These are phyloP conservation scores for Orchesellides sinensis DNA, from an alignment of 2,888 invertebrate species.

Conservation along the genomic window DNA sequence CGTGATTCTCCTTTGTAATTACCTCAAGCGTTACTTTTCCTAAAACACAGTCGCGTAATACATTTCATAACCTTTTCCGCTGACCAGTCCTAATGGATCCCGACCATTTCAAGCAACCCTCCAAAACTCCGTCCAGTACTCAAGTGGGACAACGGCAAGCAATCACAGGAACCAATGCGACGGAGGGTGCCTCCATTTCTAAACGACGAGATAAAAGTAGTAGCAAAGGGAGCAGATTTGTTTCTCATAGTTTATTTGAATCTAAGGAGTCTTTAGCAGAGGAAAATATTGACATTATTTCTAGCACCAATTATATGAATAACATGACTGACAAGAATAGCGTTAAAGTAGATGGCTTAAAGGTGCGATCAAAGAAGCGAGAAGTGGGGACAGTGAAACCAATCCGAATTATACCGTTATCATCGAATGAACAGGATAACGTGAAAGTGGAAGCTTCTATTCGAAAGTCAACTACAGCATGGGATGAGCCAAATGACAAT, in stretches of 20 bases:
- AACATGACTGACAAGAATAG: neutral
- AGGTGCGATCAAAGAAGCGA: slow-evolving; percentile 13
- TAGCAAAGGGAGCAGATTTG: slow-evolving; percentile 35
- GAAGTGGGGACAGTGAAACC: slow-evolving; percentile 65
- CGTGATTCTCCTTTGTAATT: too few species aligned
- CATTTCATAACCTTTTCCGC: too few species aligned
- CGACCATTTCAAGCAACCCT: slow-evolving; percentile 58
- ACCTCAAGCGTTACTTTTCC: too few species aligned
- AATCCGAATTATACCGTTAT: slow-evolving; percentile 45
- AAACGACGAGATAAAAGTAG: slow-evolving; percentile 33
- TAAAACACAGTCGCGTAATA: too few species aligned
- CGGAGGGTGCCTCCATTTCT: slow-evolving; percentile 15
- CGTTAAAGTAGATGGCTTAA: neutral
- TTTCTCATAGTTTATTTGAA: slow-evolving; percentile 31
- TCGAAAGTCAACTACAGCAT: slow-evolving; percentile 33
- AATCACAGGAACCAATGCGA: neutral
- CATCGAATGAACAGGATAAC: slow-evolving; percentile 19
- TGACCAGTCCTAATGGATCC: slow-evolving; percentile 56
- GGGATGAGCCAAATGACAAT: slow-evolving; percentile 53
- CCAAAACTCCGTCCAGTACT: slow-evolving; percentile 60
- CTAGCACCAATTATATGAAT: neutral
- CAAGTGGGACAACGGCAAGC: slow-evolving; percentile 34
- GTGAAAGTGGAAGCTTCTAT: slow-evolving; percentile 26
- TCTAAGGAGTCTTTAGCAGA: slow-evolving; percentile 26
- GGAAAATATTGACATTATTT: slow-evolving; percentile 9